Evolutionary conservation across 2,797 vertebrate species (phyloP).

Genomic region (Darevskia nairensis): DNA sequence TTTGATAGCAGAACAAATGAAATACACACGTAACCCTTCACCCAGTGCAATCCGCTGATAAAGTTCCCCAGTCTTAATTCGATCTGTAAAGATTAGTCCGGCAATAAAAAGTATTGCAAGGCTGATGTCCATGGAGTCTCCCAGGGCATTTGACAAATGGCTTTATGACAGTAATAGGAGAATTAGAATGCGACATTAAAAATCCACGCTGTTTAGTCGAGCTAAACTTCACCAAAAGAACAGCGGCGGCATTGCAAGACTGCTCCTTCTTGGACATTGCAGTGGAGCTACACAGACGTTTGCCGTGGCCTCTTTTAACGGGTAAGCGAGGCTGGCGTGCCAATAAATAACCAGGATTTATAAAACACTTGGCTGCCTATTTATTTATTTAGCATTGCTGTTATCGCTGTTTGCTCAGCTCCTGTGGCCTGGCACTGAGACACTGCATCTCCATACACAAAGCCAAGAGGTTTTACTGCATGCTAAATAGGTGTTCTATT

Average conservation of each 20-base stretch:
- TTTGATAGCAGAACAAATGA: constrained; percentile 1
- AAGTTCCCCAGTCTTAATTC: constrained; percentile 76
- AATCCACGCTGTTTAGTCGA: constrained; percentile 58
- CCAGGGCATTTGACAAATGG: constrained; percentile 78
- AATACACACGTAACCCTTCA: constrained; percentile 46
- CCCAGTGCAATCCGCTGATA: constrained; percentile 48
- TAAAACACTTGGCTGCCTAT: neutral
- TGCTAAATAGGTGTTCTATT: constrained; percentile 27
- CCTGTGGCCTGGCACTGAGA: neutral
- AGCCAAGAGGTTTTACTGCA: constrained; percentile 17
- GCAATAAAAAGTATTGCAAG: constrained; percentile 60
- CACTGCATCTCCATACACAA: neutral
- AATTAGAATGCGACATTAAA: constrained; percentile 80
- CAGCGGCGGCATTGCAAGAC: neutral
- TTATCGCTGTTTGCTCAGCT: constrained; percentile 34
- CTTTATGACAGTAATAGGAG: constrained; percentile 83
- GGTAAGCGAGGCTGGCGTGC: neutral
- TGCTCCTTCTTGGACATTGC: constrained; percentile 6
- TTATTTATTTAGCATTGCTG: constrained; percentile 8
- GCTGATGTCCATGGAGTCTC: constrained; percentile 54
- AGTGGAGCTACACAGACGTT: neutral
- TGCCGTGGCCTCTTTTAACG: neutral
- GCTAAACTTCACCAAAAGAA: constrained; percentile 20
- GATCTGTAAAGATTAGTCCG: constrained; percentile 79
- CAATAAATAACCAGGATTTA: constrained; percentile 39